Conservation (phyloP, 2,888 invertebrate species). For the Argyresthia albistria region DNA sequence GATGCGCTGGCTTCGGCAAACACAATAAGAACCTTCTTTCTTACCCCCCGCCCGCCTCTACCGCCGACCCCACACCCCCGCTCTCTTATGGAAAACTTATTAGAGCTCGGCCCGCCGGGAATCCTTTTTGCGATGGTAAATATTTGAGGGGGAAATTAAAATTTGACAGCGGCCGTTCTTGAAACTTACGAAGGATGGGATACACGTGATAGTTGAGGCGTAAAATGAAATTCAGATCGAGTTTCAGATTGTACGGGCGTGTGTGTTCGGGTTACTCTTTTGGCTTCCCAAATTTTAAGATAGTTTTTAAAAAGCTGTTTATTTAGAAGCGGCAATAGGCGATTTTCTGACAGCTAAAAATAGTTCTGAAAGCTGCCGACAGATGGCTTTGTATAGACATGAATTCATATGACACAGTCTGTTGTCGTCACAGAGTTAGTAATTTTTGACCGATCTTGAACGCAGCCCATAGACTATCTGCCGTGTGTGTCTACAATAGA, state of each 20-base stretch:
- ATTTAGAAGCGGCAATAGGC: no score
- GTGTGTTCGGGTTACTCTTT: not conserved
- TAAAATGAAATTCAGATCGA: constrained; percentile 71
- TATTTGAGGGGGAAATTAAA: constrained; percentile 73
- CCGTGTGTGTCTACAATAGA: no score
- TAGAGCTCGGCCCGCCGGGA: constrained; percentile 68
- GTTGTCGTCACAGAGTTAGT: no score
- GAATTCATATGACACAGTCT: no score
- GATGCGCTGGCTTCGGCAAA: constrained; percentile 71
- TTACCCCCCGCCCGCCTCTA: constrained; percentile 17
- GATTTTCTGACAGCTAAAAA: no score
- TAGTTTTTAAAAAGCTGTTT: no score
- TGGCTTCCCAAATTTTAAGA: no score
- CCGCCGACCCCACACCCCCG: constrained; percentile 30
- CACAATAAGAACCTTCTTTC: constrained; percentile 65
- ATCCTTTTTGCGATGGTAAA: constrained; percentile 73
- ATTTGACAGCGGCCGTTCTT: constrained; percentile 68
- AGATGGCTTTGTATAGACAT: no score
- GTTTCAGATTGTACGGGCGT: constrained; percentile 20
- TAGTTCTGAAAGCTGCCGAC: no score
- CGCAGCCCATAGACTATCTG: no score
- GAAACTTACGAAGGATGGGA: constrained; percentile 39
- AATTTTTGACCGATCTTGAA: no score
- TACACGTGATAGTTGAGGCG: constrained; percentile 63
- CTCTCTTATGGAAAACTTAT: constrained; percentile 71